A percentile compares a stretch with the other conserved stretches of the same genome.
phyloP scores from a whole-genome alignment of 2,797 vertebrate genomes.

The Peromyscus aztecus region DNA sequence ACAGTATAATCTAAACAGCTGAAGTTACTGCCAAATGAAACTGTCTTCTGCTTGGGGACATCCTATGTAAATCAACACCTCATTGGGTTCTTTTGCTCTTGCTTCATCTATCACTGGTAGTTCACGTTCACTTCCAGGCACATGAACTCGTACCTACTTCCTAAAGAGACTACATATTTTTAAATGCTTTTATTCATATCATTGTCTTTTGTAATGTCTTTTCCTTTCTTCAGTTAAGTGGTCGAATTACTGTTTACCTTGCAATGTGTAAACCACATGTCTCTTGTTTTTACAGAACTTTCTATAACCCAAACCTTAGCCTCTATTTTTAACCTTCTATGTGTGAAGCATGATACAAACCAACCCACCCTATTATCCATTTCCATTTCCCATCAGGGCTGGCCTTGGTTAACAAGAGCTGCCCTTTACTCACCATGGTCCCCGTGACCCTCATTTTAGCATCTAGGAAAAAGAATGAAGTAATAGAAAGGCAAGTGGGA shows the following conservation, averaged over 20 bases:
- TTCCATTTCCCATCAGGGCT: background rate
- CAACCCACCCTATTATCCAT: background rate
- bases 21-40: background rate
- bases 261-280: background rate
- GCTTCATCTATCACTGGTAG: background rate
- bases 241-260: background rate
- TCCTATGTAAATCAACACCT: background rate
- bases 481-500: background rate
- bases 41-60: background rate
- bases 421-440: background rate
- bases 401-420: background rate
- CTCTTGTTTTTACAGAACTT: background rate
- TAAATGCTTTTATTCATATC: background rate
- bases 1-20: background rate
- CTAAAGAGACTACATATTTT: background rate
- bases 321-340: background rate
- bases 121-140: background rate
- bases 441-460: background rate
- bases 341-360: background rate
- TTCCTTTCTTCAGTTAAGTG: conserved; percentile 9
- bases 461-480: background rate
- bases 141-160: background rate
- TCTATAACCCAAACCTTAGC: background rate
- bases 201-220: background rate
- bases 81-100: background rate